Base-by-base conservation (phyloP, 2,797 vertebrate genomes). In the Neostethus bicornis region DNA sequence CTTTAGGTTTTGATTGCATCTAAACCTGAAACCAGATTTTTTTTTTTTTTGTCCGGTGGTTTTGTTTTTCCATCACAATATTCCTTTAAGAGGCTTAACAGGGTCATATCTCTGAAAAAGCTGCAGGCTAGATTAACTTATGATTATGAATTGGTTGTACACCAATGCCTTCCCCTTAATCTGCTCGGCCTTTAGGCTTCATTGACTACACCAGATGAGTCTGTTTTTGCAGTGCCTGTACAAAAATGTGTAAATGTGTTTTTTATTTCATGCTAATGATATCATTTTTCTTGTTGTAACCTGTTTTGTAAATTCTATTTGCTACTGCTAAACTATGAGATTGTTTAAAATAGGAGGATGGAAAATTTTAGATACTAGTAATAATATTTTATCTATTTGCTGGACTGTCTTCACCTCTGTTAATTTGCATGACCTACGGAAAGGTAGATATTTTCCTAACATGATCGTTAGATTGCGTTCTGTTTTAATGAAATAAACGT, bases 61-160 rank as follows among this genome's bases (percentile, higher is more conserved):
- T 62, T 66, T 73, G 41, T 45, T 62, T 17, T 75, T 77, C 57
- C 32, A 60, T 55, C 62, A 67, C 42, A 56, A 56, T 26, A 7
- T 80, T 77, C 55, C 75, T 84, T 81, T 88, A 87, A 87, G 83
- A 80, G 64, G 81, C 81, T 81, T 87, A 72, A 17, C 50, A 65
- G 53, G 59, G 46, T 71, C 60, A 67, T 25, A 58, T 49, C n/a
- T 1, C 51, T 28, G 58, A 58, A n/a, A n/a, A n/a, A n/a, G n/a
- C 41, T 69, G 56, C 51, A 55, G 71, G 55, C 70, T 53, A 72
- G 66, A 42, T 71, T 54, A 75, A 63, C 60, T 66, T 73, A 26
- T 73, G 66, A 78, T 84, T 77, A 81, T 83, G 55, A 81, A 85
- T 76, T 69, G 67, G 61, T 73, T 72, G 78, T 46, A 54, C 44